These are phyloP conservation scores for Clavelina lepadiformis DNA, from an alignment of 23 tunicate species.

Conservation along the genomic window DNA sequence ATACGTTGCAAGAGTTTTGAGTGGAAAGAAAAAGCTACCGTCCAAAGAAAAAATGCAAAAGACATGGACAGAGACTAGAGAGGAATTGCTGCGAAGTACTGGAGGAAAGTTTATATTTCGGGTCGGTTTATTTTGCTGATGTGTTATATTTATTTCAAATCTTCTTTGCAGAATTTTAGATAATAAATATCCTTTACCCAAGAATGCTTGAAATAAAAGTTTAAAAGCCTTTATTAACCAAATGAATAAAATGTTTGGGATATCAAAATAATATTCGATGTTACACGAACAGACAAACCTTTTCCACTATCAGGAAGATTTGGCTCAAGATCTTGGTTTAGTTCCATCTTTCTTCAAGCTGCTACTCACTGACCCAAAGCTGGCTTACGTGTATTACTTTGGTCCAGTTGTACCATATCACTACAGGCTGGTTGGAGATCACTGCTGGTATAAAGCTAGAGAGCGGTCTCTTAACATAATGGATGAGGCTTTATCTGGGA, in stretches of 20 bases:
- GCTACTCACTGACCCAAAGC: conserved; percentile 50
- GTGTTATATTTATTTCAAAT: no score
- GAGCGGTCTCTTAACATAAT: neutral
- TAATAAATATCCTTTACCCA: no score
- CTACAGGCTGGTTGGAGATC: conserved; percentile 42
- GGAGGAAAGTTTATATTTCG: conserved; percentile 15
- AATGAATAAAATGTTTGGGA: no score
- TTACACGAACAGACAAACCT: conserved; percentile 12
- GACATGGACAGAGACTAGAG: conserved; percentile 1
- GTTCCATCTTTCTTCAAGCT: conserved; percentile 15
- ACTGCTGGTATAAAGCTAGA: conserved; percentile 10
- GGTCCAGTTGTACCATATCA: conserved; percentile 54
- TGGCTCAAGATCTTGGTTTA: conserved; percentile 37
- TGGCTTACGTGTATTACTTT: conserved; percentile 36
- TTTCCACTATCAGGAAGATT: conserved; percentile 34
- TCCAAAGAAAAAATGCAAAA: conserved; percentile 25
- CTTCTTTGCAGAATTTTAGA: no score
- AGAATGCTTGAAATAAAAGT: no score
- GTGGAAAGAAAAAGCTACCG: conserved; percentile 39
- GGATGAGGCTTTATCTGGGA: neutral
- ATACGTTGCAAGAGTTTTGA: conserved; percentile 49
- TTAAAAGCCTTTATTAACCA: no score
- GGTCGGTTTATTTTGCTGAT: no score
- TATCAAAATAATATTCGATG: no score
- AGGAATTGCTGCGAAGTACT: no score